These are phyloP conservation scores for Emydura subglobosa DNA, from an alignment of 2,113 vertebrate species.

Conservation along the genomic window DNA sequence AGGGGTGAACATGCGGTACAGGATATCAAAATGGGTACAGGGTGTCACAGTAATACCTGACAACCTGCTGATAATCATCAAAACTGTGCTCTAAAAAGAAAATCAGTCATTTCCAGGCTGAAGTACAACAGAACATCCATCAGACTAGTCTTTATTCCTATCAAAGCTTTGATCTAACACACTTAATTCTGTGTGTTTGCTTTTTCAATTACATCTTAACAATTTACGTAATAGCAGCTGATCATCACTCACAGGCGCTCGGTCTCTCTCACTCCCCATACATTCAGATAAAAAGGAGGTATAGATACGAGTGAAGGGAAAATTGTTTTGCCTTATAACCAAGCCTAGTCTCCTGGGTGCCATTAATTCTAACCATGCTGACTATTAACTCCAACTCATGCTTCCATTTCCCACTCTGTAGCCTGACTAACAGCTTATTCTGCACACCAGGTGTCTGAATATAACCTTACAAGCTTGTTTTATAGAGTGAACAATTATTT, in stretches of 20 bases:
- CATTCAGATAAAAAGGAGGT: background rate
- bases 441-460: fast-evolving
- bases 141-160: background rate
- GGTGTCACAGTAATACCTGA: background rate
- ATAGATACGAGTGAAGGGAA: background rate
- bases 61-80: background rate
- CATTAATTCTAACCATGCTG: background rate
- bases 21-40: background rate
- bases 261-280: background rate
- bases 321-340: fast-evolving
- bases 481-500: background rate
- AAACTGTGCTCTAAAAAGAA: constrained; percentile 9
- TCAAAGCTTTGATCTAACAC: background rate
- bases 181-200: background rate
- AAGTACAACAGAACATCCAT: background rate
- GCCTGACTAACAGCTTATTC: background rate
- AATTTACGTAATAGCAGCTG: background rate
- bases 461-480: background rate
- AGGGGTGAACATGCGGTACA: background rate
- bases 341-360: fast-evolving
- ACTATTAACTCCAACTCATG: fast-evolving
- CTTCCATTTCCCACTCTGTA: background rate
- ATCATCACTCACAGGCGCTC: background rate
- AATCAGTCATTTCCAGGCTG: background rate
- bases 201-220: background rate